Evolutionary conservation across 2,797 vertebrate genomes (phyloP), one percentile per base, ranked within the genome.

Genomic region (Varecia variegata): DNA sequence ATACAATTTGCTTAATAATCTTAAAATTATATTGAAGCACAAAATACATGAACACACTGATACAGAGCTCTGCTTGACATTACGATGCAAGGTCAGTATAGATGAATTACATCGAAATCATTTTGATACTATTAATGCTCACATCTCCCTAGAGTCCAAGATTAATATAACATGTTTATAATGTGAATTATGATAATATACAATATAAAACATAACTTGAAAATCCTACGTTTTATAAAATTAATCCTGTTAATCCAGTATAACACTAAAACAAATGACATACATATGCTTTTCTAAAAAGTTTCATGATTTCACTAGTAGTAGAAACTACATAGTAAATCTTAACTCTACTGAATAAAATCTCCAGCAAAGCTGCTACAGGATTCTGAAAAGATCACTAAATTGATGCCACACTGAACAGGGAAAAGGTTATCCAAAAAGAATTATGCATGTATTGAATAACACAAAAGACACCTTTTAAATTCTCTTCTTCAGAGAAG

Each of bases 251-350:
- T 88, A 94, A 85, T 23, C 11, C n/a, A 94, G 43, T 18, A 43
- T 58, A 92, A 67, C 43, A 71, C 38, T 87, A 84, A 90, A 68
- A 73, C 40, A 76, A 79, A 88, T 14, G 25, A 35, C 11, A 60
- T 91, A n/a, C 7, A 52, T 30, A 56, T 58, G 43, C 10, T 71
- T 88, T 77, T 20, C 50, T 74, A 52, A 85, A 83, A 88, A 50
- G 6, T 54, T 83, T 54, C 35, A 70, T 52, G 30, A 84, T 90
- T 96, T 96, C n/a, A 71, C 80, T 68, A 96, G 67, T 45, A 60
- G n/a, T 47, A 74, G n/a, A 83, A 94, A 96, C 43, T 91, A 88
- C 13, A 50, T 25, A 93, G 54, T 68, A 96, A 96, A 84, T 68
- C 38, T 43, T 83, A 87, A 43, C 32, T 20, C 35, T 86, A 89